A percentile compares a stretch with the other conserved stretches of the same genome.
phyloP scores from a whole-genome alignment of 1,140 invertebrate species.

The Solenopsis invicta region DNA sequence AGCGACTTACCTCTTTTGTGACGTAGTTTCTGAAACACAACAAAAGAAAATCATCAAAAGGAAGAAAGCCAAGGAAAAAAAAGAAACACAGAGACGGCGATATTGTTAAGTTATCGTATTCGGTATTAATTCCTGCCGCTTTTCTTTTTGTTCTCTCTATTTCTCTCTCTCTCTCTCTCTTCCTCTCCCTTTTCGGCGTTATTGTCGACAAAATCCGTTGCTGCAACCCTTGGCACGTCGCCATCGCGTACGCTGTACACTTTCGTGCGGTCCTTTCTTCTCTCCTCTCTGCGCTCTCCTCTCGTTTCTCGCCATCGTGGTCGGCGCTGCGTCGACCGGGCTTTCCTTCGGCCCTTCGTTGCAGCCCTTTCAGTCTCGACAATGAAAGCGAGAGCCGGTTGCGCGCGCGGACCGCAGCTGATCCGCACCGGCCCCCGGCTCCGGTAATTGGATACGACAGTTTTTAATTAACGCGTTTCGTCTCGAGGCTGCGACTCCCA shows the following conservation, averaged over 20 bases:
- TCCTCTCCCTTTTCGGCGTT: neutral
- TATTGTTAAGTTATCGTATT: constrained; percentile 44
- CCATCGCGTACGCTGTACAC: constrained; percentile 27
- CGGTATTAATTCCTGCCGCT: constrained; percentile 9
- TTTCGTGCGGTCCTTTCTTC: constrained; percentile 20
- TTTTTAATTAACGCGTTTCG: constrained; percentile 60
- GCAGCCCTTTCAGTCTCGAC: constrained; percentile 57
- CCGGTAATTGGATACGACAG: constrained; percentile 61
- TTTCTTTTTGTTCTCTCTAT: neutral
- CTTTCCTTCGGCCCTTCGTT: constrained; percentile 55
- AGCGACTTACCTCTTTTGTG: constrained; percentile 3
- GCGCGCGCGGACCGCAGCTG: constrained; percentile 55
- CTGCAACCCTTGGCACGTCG: constrained; percentile 39
- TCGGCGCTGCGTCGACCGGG: neutral
- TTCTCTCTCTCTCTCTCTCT: neutral
- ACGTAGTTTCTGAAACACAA: neutral
- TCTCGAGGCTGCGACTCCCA: constrained; percentile 14
- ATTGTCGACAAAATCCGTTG: constrained; percentile 39
- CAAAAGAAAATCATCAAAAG: too few species aligned
- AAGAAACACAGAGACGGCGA: neutral
- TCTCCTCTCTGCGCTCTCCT: neutral
- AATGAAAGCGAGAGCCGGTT: constrained; percentile 62
- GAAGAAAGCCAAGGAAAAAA: neutral
- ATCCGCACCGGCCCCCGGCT: constrained; percentile 44
- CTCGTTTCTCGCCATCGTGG: constrained; percentile 23